Evolutionary conservation across 2,797 vertebrate species (phyloP).

Genomic region (Apogon talboti): DNA sequence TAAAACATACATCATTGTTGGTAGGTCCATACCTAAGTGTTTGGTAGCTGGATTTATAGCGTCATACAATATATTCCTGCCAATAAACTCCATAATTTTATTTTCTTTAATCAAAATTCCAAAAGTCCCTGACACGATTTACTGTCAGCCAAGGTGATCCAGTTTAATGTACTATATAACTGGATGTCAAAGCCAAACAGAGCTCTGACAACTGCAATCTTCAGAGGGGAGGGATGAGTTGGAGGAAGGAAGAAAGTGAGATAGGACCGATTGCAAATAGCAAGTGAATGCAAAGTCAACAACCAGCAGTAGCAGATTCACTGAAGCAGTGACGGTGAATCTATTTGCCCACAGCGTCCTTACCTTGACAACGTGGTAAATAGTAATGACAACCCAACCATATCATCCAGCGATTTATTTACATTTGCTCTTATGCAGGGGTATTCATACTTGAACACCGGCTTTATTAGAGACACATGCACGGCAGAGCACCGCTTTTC

Average conservation of each 20-base stretch:
- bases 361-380: slow-evolving; percentile 70
- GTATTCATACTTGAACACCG: slow-evolving; percentile 38
- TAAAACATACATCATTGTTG: neutral
- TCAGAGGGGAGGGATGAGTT: slow-evolving; percentile 8
- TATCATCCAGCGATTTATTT: slow-evolving; percentile 62
- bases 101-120: slow-evolving; percentile 47
- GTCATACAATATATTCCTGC: slow-evolving; percentile 23
- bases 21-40: neutral
- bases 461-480: slow-evolving; percentile 40
- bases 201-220: slow-evolving; percentile 49
- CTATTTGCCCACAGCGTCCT: slow-evolving; percentile 63
- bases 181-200: slow-evolving; percentile 33
- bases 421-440: slow-evolving; percentile 29
- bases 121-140: slow-evolving; percentile 41
- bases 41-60: slow-evolving; percentile 8
- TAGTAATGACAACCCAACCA: slow-evolving; percentile 64
- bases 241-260: neutral
- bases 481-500: slow-evolving; percentile 26
- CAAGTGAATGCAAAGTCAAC: slow-evolving; percentile 53
- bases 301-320: slow-evolving; percentile 49
- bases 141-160: slow-evolving; percentile 34
- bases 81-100: slow-evolving; percentile 18
- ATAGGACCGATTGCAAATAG: slow-evolving; percentile 8
- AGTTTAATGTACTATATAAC: slow-evolving; percentile 39
- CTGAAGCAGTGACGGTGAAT: slow-evolving; percentile 47